phyloP scores from a whole-genome alignment of 2,888 invertebrate genomes.

The Mythimna lalbum region DNA sequence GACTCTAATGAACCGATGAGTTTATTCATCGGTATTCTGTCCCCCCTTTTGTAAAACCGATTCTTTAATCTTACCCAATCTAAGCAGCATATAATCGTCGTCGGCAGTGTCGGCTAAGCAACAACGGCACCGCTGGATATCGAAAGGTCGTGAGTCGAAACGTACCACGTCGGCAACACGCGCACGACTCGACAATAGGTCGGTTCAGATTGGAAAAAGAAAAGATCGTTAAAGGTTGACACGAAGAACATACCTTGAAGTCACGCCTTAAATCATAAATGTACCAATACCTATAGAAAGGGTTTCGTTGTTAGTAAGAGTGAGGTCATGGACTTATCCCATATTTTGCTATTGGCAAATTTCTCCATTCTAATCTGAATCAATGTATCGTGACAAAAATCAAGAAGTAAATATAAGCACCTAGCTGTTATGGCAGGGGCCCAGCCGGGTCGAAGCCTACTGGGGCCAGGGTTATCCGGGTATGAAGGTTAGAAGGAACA shows the following conservation, averaged over 20 bases:
- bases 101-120: background rate
- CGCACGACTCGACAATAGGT: conserved; percentile 55
- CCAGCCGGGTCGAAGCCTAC: too few relatives aligned
- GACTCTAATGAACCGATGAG: too few relatives aligned
- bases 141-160: conserved; percentile 48
- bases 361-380: background rate
- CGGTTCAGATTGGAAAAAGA: conserved; percentile 46
- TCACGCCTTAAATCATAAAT: conserved; percentile 37
- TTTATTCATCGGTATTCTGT: background rate
- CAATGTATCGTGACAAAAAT: background rate
- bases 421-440: too few relatives aligned
- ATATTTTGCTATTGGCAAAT: background rate
- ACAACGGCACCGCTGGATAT: background rate
- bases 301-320: background rate
- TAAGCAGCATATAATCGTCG: background rate
- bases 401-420: too few relatives aligned
- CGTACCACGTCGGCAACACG: conserved; percentile 19
- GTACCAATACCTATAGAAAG: conserved; percentile 1
- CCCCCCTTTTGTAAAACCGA: background rate
- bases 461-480: too few relatives aligned
- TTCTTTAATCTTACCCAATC: conserved; percentile 28
- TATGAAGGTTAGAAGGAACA: too few relatives aligned
- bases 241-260: conserved; percentile 57
- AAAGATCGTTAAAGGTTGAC: conserved; percentile 59
- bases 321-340: conserved; percentile 5